Percentiles rank a stretch among this genome's conserved stretches.
Conservation (phyloP, 2,797 vertebrate species). For the Craterocephalus amniculus region DNA sequence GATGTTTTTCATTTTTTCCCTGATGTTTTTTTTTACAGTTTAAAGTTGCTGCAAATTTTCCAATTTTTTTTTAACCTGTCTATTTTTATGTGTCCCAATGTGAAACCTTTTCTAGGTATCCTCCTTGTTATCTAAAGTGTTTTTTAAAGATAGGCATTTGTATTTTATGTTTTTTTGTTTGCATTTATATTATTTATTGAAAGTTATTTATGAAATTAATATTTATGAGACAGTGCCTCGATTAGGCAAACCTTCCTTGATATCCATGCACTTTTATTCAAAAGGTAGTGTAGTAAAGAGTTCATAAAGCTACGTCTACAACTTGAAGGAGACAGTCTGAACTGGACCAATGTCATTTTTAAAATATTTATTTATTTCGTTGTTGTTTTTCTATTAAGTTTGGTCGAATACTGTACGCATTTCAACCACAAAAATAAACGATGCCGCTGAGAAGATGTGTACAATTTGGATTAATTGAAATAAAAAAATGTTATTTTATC, state of each 20-base stretch:
- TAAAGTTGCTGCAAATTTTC: conserved; percentile 24
- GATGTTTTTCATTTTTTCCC: conserved; percentile 2
- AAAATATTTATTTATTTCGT: not conserved
- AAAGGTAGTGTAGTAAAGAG: conserved; percentile 23
- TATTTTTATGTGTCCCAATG: not conserved
- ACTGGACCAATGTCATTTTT: conserved; percentile 71
- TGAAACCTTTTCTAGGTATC: not conserved
- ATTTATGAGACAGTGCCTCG: conserved; percentile 24
- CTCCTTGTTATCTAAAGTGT: not conserved
- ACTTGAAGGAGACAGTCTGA: conserved; percentile 23
- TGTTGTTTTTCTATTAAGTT: conserved; percentile 1
- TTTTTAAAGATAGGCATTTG: not conserved
- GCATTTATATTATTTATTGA: conserved; percentile 38
- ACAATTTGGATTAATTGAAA: not conserved
- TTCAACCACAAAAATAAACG: conserved; percentile 7
- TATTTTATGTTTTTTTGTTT: conserved; percentile 21
- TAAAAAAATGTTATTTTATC: not conserved
- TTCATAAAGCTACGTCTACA: conserved; percentile 26
- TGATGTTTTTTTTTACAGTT: not conserved
- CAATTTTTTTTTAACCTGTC: conserved; percentile 1
- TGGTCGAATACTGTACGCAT: conserved; percentile 2
- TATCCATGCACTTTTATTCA: conserved; percentile 62
- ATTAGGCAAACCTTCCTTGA: conserved; percentile 10
- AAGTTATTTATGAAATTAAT: conserved; percentile 40
- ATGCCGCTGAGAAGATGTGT: not conserved